Conservation (phyloP, 2,113 vertebrate species). For the Galbula dea region DNA sequence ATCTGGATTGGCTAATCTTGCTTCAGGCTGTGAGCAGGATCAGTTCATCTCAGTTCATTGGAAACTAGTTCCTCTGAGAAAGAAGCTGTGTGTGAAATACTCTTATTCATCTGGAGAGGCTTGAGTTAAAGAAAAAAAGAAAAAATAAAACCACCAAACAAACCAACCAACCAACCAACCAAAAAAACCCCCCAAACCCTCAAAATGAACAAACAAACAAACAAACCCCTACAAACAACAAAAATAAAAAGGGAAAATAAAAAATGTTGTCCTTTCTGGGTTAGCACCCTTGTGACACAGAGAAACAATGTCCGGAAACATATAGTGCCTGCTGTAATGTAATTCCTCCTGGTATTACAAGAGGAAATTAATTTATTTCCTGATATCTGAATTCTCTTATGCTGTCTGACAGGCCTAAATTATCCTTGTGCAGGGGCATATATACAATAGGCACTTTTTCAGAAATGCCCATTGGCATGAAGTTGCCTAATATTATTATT, state of each 20-base stretch:
- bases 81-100: background rate
- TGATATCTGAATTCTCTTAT: background rate
- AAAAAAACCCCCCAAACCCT: too few relatives aligned
- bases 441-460: background rate
- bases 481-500: background rate
- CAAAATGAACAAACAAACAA: too few relatives aligned
- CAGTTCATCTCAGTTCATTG: background rate
- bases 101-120: background rate
- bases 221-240: too few relatives aligned
- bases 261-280: background rate
- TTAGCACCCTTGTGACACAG: background rate
- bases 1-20: background rate
- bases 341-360: background rate
- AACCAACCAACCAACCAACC: too few relatives aligned
- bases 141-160: too few relatives aligned
- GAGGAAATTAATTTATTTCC: slow-evolving; percentile 36
- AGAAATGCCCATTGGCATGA: background rate
- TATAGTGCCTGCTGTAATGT: background rate
- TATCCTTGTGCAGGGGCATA: background rate
- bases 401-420: background rate
- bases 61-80: background rate
- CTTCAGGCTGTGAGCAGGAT: background rate
- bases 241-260: background rate
- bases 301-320: background rate
- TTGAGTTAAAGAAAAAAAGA: background rate